Evolutionary conservation across 2,113 vertebrate genomes (phyloP).

Genomic region (Dascyllus trimaculatus): DNA sequence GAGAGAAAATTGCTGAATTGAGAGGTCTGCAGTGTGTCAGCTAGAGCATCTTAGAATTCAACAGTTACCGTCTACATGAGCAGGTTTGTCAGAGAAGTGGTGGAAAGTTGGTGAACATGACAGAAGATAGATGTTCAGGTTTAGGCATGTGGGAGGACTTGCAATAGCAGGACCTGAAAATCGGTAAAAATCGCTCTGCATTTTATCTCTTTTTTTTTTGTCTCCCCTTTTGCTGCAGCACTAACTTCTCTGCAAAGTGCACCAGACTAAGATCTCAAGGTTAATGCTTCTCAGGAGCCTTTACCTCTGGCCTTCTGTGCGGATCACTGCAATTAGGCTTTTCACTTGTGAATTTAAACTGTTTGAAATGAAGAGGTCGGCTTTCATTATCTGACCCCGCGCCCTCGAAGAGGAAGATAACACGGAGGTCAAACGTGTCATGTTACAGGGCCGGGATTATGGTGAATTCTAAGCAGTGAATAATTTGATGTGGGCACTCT

Average conservation of each 20-base stretch:
- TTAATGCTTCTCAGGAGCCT: slow-evolving; percentile 73
- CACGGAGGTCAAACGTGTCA: slow-evolving; percentile 60
- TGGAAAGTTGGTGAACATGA: slow-evolving; percentile 12
- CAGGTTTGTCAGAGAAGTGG: slow-evolving; percentile 32
- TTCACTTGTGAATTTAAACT: slow-evolving; percentile 73
- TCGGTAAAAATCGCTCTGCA: slow-evolving; percentile 20
- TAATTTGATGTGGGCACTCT: slow-evolving; percentile 44
- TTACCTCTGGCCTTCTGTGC: slow-evolving; percentile 67
- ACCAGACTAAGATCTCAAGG: slow-evolving; percentile 62
- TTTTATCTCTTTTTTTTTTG: slow-evolving; percentile 16
- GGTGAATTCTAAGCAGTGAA: slow-evolving; percentile 43
- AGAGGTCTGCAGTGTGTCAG: slow-evolving; percentile 59
- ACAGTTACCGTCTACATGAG: slow-evolving; percentile 56
- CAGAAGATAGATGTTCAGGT: background rate
- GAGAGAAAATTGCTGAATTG: slow-evolving; percentile 70
- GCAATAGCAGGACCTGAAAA: slow-evolving; percentile 2
- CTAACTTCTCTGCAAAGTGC: slow-evolving; percentile 38
- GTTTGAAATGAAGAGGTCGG: slow-evolving; percentile 70
- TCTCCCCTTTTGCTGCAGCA: background rate
- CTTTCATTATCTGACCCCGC: slow-evolving; percentile 65
- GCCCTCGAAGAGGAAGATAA: slow-evolving; percentile 53
- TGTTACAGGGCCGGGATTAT: slow-evolving; percentile 35
- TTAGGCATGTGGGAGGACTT: slow-evolving; percentile 11
- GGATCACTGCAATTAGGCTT: slow-evolving; percentile 73
- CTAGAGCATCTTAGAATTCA: slow-evolving; percentile 51